phyloP scores from a whole-genome alignment of 2,888 invertebrate species.

The Drosophila lacicola region DNA sequence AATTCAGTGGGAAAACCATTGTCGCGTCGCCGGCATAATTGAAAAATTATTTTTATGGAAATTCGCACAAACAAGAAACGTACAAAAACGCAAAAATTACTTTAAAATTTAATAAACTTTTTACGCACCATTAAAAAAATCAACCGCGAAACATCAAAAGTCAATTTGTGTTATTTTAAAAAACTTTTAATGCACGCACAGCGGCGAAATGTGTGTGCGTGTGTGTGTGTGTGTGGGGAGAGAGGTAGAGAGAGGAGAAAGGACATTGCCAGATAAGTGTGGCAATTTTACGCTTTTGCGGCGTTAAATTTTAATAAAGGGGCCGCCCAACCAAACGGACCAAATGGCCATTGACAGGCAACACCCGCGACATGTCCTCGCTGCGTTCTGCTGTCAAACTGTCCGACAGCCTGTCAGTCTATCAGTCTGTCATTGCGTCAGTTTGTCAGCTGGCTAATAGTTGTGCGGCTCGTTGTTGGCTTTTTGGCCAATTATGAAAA shows the following conservation, averaged over 20 bases:
- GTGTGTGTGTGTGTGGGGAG: neutral
- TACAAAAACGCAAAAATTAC: constrained; percentile 36
- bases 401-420: constrained; percentile 14
- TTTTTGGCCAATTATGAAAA: constrained; percentile 77
- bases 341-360: constrained; percentile 42
- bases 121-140: constrained; percentile 78
- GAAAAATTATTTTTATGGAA: constrained; percentile 77
- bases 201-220: no score
- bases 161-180: constrained; percentile 78
- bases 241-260: constrained; percentile 12
- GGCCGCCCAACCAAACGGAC: constrained; percentile 40
- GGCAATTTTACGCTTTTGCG: constrained; percentile 78
- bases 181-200: constrained; percentile 73
- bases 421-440: constrained; percentile 25
- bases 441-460: constrained; percentile 66
- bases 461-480: constrained; percentile 70
- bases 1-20: constrained; percentile 51
- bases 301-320: constrained; percentile 78
- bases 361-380: neutral
- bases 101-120: constrained; percentile 81
- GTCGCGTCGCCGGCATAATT: constrained; percentile 61
- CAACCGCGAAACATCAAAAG: constrained; percentile 81
- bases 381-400: constrained; percentile 1
- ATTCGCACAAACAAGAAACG: constrained; percentile 34
- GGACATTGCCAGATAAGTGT: constrained; percentile 70